Evolutionary conservation across 2,113 vertebrate genomes (phyloP).

Genomic region (Labrus mixtus): DNA sequence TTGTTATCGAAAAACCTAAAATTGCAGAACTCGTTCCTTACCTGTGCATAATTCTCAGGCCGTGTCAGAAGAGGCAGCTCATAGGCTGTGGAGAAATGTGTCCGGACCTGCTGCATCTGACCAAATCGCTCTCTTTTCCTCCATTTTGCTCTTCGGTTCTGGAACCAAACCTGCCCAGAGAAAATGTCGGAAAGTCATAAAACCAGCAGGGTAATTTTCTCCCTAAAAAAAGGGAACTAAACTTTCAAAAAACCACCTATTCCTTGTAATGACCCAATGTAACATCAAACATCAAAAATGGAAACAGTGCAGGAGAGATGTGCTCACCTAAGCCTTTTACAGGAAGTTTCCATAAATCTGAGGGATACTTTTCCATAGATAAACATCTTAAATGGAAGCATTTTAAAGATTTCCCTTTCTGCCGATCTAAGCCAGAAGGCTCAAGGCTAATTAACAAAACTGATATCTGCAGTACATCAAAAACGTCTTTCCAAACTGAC

Average conservation of each 20-base stretch:
- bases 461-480: background rate
- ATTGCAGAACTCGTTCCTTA: constrained; percentile 53
- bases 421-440: constrained; percentile 6
- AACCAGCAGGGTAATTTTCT: background rate
- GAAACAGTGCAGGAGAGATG: background rate
- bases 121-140: constrained; percentile 97
- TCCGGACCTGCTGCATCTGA: constrained; percentile 99
- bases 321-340: background rate
- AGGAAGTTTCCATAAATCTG: constrained; percentile 19
- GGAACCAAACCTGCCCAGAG: constrained; percentile 94
- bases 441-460: constrained; percentile 15
- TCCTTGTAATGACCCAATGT: background rate
- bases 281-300: background rate
- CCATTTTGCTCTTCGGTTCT: constrained; percentile 98
- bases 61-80: constrained; percentile 96
- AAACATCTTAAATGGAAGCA: constrained; percentile 21
- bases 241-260: background rate
- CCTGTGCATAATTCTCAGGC: constrained; percentile 98
- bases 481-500: background rate
- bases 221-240: too few relatives aligned
- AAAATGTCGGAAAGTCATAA: constrained; percentile 29
- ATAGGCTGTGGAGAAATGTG: constrained; percentile 95
- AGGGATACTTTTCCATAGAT: constrained; percentile 39
- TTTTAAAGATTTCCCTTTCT: constrained; percentile 14
- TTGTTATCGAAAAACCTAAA: background rate